Base-by-base conservation (phyloP, 2,888 invertebrate genomes). In the Hesperia comma region DNA sequence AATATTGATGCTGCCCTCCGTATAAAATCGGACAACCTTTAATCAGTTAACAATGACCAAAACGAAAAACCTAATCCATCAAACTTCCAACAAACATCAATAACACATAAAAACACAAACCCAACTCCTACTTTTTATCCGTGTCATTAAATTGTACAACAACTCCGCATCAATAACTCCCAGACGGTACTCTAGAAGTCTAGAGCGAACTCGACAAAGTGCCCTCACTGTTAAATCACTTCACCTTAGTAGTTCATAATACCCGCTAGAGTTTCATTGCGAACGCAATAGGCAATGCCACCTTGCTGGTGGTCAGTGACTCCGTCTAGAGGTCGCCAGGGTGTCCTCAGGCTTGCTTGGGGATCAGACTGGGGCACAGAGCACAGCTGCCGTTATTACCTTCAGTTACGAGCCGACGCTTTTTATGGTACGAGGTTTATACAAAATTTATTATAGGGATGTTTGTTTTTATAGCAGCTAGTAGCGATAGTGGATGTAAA, bases 301-400 rank as follows among this genome's bases (percentile, higher is more conserved):
- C 19, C 49, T 40, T 37, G 37, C 17, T 46, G 61, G 33, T 57
- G 68, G 69, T 63, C 68, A 66, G 56, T 49, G 69, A 61, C 69
- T 56, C 40, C 32, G 71, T 70, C 71, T 71, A 53, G 70, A 71
- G 71, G 71, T 68, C 71, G 66, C 17, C 17, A 33, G 41, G 55
- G 33, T 61, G 55, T 10, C 58, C 64, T 57, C 41, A 15, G 10
- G 58, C 17, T 21, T 10, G 43, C 32, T 14, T 19, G 14, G 53
- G 26, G 54, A 55, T 54, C 49, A n/a, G n/a, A 33, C 19, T 14
- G 21, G 19, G 40, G 3, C 19, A 19, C 5, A 32, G 26, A 46
- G 58, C 58, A 58, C 58, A 6, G 15, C 7, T 15, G 37, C 37
- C 37, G 12, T 12, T 46, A 46, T 17, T 46, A 17, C 43, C 43